These are phyloP conservation scores for Gavialis gangeticus DNA, from an alignment of 2,113 vertebrate genomes.

Conservation along the genomic window DNA sequence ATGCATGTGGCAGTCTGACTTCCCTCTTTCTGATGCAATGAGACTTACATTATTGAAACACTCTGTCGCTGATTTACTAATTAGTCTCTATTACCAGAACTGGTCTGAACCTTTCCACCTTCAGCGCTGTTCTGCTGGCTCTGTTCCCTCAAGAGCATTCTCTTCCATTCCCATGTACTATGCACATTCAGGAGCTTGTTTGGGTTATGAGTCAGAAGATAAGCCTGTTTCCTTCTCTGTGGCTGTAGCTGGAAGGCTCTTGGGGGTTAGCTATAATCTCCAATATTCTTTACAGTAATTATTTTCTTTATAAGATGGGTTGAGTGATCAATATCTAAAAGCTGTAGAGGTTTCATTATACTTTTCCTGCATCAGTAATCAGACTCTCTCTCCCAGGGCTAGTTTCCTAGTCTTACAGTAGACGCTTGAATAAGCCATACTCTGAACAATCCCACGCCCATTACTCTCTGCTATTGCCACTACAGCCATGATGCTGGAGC, in stretches of 20 bases:
- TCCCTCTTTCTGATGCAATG: constrained; percentile 63
- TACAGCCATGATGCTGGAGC: neutral
- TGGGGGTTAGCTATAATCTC: constrained; percentile 13
- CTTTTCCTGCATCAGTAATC: constrained; percentile 19
- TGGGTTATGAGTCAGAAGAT: constrained; percentile 67
- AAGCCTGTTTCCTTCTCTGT: constrained; percentile 29
- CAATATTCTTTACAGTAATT: constrained; percentile 45
- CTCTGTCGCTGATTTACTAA: constrained; percentile 61
- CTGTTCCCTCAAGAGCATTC: constrained; percentile 62
- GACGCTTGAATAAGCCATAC: neutral
- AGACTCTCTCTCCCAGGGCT: neutral
- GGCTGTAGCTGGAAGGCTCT: constrained; percentile 25
- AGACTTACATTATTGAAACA: constrained; percentile 64
- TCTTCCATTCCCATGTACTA: constrained; percentile 43
- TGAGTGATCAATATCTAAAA: constrained; percentile 52
- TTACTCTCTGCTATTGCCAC: neutral
- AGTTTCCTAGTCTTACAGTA: neutral
- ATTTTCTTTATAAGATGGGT: constrained; percentile 14
- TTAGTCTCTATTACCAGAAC: constrained; percentile 68
- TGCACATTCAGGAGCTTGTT: constrained; percentile 41
- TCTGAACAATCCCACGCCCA: neutral
- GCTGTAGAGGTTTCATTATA: neutral
- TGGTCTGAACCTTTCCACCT: constrained; percentile 63
- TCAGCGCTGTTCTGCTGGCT: constrained; percentile 56
- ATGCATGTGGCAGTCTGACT: constrained; percentile 14